A percentile compares a stretch with the other conserved stretches of the same genome.
These are phyloP conservation scores for Leptinotarsa lineolata DNA, from an alignment of 1,140 invertebrate species.

Conservation along the genomic window DNA sequence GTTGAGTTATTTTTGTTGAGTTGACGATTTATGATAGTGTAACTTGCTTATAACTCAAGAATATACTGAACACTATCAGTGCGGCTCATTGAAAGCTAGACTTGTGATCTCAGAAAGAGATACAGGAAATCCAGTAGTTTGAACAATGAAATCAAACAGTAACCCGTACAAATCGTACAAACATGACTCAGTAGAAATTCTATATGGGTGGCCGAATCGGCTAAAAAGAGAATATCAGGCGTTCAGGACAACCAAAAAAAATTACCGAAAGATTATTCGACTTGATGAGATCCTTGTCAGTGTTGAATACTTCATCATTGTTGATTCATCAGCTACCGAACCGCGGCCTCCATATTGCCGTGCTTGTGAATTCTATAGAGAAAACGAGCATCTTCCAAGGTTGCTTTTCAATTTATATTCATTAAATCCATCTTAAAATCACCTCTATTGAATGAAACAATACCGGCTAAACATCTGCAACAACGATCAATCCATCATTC, in stretches of 20 bases:
- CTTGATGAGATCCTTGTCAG: constrained; percentile 2
- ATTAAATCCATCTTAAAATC: constrained; percentile 8
- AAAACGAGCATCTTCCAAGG: constrained; percentile 1
- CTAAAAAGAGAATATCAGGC: background rate
- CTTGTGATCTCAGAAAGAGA: too few relatives aligned
- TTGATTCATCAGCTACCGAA: constrained; percentile 5
- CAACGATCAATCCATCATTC: constrained; percentile 46
- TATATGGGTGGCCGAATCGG: background rate
- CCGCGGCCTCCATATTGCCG: background rate
- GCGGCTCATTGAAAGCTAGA: too few relatives aligned
- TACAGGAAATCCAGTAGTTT: too few relatives aligned
- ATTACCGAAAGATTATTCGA: constrained; percentile 5
- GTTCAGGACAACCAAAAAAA: background rate
- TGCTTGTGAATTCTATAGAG: background rate
- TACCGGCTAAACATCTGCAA: constrained; percentile 22
- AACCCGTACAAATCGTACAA: background rate
- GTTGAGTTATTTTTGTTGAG: too few relatives aligned
- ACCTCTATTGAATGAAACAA: constrained; percentile 21
- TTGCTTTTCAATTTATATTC: background rate
- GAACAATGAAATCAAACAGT: too few relatives aligned
- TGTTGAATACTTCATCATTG: constrained; percentile 3
- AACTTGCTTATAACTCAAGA: too few relatives aligned
- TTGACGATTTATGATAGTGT: too few relatives aligned
- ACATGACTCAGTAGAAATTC: constrained; percentile 1
- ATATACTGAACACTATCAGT: too few relatives aligned